These are phyloP conservation scores for Aleiodes testaceus DNA, from an alignment of 2,888 invertebrate species.

Conservation along the genomic window DNA sequence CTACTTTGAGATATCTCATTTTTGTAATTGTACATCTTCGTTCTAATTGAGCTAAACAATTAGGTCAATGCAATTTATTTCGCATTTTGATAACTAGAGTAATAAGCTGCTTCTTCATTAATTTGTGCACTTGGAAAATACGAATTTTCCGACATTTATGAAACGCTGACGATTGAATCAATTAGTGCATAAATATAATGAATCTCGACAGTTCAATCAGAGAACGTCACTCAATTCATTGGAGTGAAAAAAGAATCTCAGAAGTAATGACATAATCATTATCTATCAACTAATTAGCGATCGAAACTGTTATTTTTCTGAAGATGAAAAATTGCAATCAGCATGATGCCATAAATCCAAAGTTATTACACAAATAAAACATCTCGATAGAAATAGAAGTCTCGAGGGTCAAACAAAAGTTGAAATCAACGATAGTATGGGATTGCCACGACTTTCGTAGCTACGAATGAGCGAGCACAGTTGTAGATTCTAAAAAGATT, in stretches of 20 bases:
- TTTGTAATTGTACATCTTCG: too few species aligned
- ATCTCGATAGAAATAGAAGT: not conserved
- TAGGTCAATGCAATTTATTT: too few species aligned
- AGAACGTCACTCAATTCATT: not conserved
- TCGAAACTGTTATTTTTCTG: not conserved
- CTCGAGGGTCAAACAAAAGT: not conserved
- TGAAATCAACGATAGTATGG: not conserved
- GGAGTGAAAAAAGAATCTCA: constrained; percentile 1
- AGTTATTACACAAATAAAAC: not conserved
- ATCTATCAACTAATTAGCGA: not conserved
- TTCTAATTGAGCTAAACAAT: too few species aligned
- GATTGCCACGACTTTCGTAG: not conserved
- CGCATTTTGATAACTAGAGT: too few species aligned
- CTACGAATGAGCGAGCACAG: not conserved
- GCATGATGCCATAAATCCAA: not conserved
- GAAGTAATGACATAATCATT: constrained; percentile 19
- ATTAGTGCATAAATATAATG: constrained; percentile 44
- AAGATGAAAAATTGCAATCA: constrained; percentile 5
- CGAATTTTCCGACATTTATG: too few species aligned
- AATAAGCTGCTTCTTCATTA: too few species aligned
- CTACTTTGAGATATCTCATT: too few species aligned
- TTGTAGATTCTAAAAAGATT: not conserved
- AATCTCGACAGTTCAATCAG: constrained; percentile 33
- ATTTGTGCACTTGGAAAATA: too few species aligned
- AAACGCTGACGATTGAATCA: constrained; percentile 44